A percentile compares a stretch with the other conserved stretches of the same genome.
These are phyloP conservation scores for Vipera ursinii DNA, from an alignment of 2,797 vertebrate species.

Conservation along the genomic window DNA sequence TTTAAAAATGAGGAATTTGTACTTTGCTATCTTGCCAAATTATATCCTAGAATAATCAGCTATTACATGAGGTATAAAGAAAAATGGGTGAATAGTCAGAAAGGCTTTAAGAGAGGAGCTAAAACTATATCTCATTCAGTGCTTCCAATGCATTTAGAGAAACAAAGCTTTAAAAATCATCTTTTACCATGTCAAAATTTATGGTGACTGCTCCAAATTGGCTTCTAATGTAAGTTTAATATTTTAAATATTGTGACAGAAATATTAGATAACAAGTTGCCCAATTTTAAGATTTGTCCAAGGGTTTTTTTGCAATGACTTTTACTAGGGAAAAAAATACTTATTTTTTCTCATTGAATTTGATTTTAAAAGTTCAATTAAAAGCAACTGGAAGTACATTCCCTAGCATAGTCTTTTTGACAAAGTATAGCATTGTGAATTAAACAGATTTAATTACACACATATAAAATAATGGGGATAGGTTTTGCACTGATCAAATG, in stretches of 20 bases:
- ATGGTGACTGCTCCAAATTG: not conserved
- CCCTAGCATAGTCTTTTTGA: not conserved
- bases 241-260: not conserved
- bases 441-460: not conserved
- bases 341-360: not conserved
- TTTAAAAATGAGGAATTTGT: conserved; percentile 12
- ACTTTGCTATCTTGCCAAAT: conserved; percentile 13
- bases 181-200: not conserved
- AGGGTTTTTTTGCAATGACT: not conserved
- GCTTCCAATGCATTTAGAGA: not conserved
- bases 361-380: not conserved
- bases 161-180: not conserved
- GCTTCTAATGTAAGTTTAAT: not conserved
- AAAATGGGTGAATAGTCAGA: not conserved
- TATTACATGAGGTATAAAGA: not conserved
- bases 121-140: not conserved
- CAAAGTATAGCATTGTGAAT: not conserved
- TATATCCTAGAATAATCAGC: not conserved
- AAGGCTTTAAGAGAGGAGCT: not conserved
- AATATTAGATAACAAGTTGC: not conserved
- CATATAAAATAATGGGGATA: not conserved
- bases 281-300: not conserved
- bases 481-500: not conserved
- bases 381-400: not conserved
- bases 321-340: not conserved